These are phyloP conservation scores for Campoletis sonorensis DNA, from an alignment of 1,140 invertebrate species.

Conservation along the genomic window DNA sequence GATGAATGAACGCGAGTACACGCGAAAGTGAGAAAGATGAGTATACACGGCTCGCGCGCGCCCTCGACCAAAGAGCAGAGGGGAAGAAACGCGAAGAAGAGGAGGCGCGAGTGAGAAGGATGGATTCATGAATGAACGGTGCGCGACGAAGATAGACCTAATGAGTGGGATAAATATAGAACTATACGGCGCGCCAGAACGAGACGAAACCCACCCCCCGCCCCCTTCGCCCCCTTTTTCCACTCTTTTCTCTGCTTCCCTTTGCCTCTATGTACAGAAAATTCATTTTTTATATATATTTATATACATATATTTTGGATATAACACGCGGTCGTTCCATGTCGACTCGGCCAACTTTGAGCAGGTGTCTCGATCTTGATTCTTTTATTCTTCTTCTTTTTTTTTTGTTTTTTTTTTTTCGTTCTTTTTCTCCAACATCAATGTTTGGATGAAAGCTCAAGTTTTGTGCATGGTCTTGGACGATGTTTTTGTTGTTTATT, in stretches of 20 bases:
- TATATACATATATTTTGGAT: too few species aligned
- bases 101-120: constrained; percentile 58
- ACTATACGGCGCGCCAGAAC: constrained; percentile 60
- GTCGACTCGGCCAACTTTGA: too few species aligned
- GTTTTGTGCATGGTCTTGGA: too few species aligned
- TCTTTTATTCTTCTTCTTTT: too few species aligned
- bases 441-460: too few species aligned
- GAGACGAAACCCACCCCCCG: constrained; percentile 50
- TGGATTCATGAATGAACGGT: constrained; percentile 73
- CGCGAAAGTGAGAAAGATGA: constrained; percentile 61
- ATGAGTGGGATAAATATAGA: constrained; percentile 76
- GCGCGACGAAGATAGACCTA: constrained; percentile 72
- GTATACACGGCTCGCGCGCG: not conserved
- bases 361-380: too few species aligned
- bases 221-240: not conserved
- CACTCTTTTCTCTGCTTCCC: not conserved
- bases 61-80: not conserved
- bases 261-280: not conserved
- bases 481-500: too few species aligned
- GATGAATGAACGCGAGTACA: constrained; percentile 72
- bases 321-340: too few species aligned
- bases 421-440: too few species aligned
- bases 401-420: too few species aligned
- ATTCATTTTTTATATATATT: too few species aligned
- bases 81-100: constrained; percentile 21